Base-by-base conservation (phyloP, 2,888 invertebrate species). In the Plusia festucae region DNA sequence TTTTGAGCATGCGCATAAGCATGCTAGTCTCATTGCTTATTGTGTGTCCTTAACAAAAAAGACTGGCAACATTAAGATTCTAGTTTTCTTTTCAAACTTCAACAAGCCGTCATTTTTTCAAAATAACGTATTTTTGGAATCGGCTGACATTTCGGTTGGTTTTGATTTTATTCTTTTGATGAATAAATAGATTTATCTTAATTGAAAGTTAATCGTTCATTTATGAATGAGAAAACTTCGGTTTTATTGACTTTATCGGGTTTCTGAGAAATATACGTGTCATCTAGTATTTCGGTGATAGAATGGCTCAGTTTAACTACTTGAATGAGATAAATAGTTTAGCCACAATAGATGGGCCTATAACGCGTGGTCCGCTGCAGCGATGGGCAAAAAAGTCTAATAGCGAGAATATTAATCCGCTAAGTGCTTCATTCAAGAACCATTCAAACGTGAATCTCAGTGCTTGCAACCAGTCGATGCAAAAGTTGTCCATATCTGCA, bases 261-360 rank as follows among this genome's bases (percentile, higher is more conserved):
- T 73, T 70, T 58, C 16, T 51, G 15, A 63, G 20, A 34, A 53
- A 57, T 67, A 18, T 34, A 61, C 67, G 70, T 65, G 52, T 59
- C 9, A 58, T 49, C 44, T 49, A 63, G 69, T 75, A 58, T 49
- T 59, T 65, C 60, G 40, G 56, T 72, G 62, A 66, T 73, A 86
- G 62, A 73, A 98, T 98, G 98, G 96, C 97, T 53, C 97, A 98
- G 84, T 97, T 98, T 85, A 97, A 97, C 85, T 98, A 97, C 89
- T 94, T 97, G 79, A 97, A 97, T 89, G 98, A 98, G 91, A 94
- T 98, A 70, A 97, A 97, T 81, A 97, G 96, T 94, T 95, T 97
- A 64, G 94, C 97, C 22, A 96, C 96, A 67, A 96, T 98, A 96
- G 98, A 98, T 81, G 97, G 98, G 0, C 97, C 97, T 40, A 95